A percentile compares a stretch with the other conserved stretches of the same genome.
phyloP scores from a whole-genome alignment of 2,113 vertebrate genomes.

The Tragelaphus buxtoni region DNA sequence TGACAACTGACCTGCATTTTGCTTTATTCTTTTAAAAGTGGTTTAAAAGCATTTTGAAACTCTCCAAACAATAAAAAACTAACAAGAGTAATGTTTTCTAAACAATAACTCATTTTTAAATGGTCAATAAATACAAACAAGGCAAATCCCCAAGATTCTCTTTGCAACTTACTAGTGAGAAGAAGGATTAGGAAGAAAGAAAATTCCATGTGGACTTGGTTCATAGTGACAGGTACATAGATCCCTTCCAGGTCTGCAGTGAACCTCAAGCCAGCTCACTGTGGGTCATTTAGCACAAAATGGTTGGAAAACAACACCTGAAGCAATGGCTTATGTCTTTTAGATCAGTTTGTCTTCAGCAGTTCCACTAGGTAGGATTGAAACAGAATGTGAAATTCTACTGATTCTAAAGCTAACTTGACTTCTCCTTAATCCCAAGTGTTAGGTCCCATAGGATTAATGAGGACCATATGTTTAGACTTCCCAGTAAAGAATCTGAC shows the following conservation, averaged over 20 bases:
- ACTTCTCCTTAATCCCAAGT: not conserved
- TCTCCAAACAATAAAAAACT: constrained; percentile 55
- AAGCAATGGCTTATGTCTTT: not conserved
- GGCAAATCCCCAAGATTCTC: constrained; percentile 23
- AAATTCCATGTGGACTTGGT: not conserved
- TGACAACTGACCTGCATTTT: constrained; percentile 23
- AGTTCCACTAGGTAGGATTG: not conserved
- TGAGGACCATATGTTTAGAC: not conserved
- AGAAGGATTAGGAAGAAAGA: not conserved
- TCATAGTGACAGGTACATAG: not conserved
- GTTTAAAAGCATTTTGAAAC: constrained; percentile 62
- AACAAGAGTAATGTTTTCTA: constrained; percentile 37
- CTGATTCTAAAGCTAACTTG: not conserved
- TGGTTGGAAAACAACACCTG: not conserved
- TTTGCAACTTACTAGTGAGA: not conserved
- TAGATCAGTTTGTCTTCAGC: constrained; percentile 22
- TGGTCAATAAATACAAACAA: constrained; percentile 59
- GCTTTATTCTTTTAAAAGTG: constrained; percentile 49
- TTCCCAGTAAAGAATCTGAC: not conserved
- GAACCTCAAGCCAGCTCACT: not conserved
- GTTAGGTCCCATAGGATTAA: not conserved
- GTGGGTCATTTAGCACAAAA: not conserved
- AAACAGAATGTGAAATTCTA: not conserved
- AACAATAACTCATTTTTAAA: constrained; percentile 65
- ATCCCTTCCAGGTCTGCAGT: not conserved